These are phyloP conservation scores for Ceriagrion tenellum DNA, from an alignment of 2,888 invertebrate genomes.

Conservation along the genomic window DNA sequence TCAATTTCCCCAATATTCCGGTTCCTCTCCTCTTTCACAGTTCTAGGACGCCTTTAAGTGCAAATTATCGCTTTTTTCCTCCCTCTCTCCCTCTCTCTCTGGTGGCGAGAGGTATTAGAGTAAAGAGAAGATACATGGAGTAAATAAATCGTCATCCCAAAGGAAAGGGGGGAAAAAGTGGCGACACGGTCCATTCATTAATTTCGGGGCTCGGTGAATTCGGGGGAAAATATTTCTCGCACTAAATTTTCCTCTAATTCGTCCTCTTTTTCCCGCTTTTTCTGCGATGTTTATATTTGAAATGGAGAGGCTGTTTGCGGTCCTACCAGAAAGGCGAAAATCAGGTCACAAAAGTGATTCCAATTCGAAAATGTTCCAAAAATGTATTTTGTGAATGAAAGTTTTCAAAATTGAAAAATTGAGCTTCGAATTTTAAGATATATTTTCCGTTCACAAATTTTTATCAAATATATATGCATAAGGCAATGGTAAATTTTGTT, in stretches of 20 bases:
- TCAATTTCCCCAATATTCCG: background rate
- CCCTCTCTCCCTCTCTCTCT: background rate
- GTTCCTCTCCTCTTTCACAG: background rate
- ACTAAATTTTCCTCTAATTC: background rate
- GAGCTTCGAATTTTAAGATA: no score
- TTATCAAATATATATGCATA: no score
- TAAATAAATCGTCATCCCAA: background rate
- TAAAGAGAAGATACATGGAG: background rate
- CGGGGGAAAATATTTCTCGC: background rate
- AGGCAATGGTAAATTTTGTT: no score
- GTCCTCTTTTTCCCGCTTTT: background rate
- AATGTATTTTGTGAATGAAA: no score
- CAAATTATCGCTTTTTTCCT: conserved; percentile 13
- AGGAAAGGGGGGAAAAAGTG: background rate
- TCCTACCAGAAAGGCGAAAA: background rate
- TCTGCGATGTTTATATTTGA: background rate
- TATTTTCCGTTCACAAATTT: no score
- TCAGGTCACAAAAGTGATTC: background rate
- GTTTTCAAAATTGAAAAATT: no score
- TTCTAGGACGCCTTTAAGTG: background rate
- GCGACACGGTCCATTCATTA: background rate
- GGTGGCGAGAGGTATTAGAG: background rate
- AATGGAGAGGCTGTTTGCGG: background rate
- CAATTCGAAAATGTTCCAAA: background rate
- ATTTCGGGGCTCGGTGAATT: background rate